These are phyloP conservation scores for Campylomormyrus tamandua DNA, from an alignment of 2,113 vertebrate genomes.

Conservation along the genomic window DNA sequence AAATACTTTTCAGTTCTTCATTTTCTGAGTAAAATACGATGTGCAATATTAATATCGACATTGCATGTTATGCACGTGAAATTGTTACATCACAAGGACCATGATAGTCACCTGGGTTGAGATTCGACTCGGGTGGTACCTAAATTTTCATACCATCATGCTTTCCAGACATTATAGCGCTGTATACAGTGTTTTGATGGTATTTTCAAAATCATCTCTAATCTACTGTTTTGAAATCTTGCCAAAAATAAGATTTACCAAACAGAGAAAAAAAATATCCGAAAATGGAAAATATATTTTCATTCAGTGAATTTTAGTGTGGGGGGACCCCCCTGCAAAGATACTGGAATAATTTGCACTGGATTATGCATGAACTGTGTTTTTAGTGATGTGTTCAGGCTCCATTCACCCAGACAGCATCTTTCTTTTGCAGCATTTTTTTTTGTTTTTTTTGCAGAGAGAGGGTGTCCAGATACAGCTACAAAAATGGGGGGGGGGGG, in stretches of 20 bases:
- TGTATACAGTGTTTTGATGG: background rate
- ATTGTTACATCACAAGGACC: background rate
- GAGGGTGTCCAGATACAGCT: background rate
- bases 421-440: background rate
- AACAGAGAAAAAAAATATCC: background rate
- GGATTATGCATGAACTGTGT: background rate
- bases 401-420: background rate
- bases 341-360: background rate
- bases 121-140: background rate
- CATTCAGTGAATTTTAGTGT: background rate
- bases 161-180: background rate
- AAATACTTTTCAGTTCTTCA: background rate
- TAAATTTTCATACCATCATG: background rate
- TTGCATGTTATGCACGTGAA: background rate
- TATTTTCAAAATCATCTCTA: background rate
- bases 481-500: background rate
- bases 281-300: background rate
- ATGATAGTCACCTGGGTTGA: background rate
- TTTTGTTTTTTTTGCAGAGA: background rate
- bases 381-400: background rate
- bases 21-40: background rate
- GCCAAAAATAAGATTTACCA: background rate
- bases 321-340: background rate
- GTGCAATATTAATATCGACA: background rate
- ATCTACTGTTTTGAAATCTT: background rate